Evolutionary conservation across 2,888 invertebrate genomes (phyloP).

Genomic region (Drosophila siamana): DNA sequence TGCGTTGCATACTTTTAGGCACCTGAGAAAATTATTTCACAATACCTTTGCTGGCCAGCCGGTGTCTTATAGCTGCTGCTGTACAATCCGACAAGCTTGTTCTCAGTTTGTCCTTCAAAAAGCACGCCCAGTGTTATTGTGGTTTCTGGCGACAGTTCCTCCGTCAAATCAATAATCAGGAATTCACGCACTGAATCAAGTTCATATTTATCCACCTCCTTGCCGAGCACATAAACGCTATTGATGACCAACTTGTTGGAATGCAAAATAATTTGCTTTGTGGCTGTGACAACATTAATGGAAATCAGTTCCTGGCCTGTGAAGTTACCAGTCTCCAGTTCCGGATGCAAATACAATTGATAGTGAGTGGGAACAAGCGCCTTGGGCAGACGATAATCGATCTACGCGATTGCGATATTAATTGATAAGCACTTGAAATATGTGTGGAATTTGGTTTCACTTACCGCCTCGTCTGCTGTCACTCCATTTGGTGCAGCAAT

Average conservation of each 20-base stretch:
- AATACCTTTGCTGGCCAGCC: slow-evolving; percentile 85
- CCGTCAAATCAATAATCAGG: slow-evolving; percentile 69
- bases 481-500: slow-evolving; percentile 57
- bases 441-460: background rate
- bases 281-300: slow-evolving; percentile 85
- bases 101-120: slow-evolving; percentile 88
- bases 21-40: background rate
- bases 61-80: slow-evolving; percentile 87
- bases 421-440: slow-evolving; percentile 3
- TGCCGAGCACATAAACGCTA: slow-evolving; percentile 45
- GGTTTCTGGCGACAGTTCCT: slow-evolving; percentile 70
- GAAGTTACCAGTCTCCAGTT: slow-evolving; percentile 87
- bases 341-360: slow-evolving; percentile 88
- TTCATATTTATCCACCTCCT: slow-evolving; percentile 41
- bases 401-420: slow-evolving; percentile 35
- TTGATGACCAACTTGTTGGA: slow-evolving; percentile 86
- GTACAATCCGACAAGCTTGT: slow-evolving; percentile 91
- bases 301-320: slow-evolving; percentile 87
- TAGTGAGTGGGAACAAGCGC: slow-evolving; percentile 88
- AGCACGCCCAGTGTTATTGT: slow-evolving; percentile 87
- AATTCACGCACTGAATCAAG: slow-evolving; percentile 69
- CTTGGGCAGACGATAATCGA: slow-evolving; percentile 86
- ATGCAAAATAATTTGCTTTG: slow-evolving; percentile 87
- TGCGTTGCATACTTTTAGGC: slow-evolving; percentile 54
- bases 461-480: slow-evolving; percentile 30